These are phyloP conservation scores for Psix sp. DNA, from an alignment of 1,140 invertebrate genomes.

Conservation along the genomic window DNA sequence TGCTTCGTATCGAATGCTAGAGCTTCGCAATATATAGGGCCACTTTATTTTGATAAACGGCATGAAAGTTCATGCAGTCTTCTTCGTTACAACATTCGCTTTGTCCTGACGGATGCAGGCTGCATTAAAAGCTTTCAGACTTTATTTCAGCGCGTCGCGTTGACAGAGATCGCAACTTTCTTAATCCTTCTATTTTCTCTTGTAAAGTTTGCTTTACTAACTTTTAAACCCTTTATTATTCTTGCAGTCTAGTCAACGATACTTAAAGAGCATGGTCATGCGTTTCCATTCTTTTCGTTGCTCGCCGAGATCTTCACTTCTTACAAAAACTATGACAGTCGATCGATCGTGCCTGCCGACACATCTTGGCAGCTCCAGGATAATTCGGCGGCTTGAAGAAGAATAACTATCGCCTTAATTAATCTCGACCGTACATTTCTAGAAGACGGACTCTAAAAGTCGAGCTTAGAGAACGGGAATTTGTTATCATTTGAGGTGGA, in stretches of 20 bases:
- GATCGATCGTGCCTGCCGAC: too few species aligned
- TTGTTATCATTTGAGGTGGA: too few species aligned
- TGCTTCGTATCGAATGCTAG: too few species aligned
- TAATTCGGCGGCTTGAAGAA: too few species aligned
- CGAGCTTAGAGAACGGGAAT: too few species aligned
- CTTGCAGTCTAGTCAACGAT: constrained; percentile 41
- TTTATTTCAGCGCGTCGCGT: constrained; percentile 33
- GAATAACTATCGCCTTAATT: too few species aligned
- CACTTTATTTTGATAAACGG: constrained; percentile 29
- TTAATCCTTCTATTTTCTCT: constrained; percentile 37
- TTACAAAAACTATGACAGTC: too few species aligned
- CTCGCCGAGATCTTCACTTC: too few species aligned
- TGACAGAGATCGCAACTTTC: constrained; percentile 45
- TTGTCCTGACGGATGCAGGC: constrained; percentile 24
- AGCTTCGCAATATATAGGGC: too few species aligned
- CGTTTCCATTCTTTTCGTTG: constrained; percentile 23
- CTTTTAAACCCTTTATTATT: constrained; percentile 52
- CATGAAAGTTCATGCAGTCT: constrained; percentile 23
- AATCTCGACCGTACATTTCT: too few species aligned
- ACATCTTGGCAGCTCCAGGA: too few species aligned
- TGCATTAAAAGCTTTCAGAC: constrained; percentile 33
- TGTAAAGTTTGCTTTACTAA: constrained; percentile 38
- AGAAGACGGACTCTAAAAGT: too few species aligned
- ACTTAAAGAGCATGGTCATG: constrained; percentile 16
- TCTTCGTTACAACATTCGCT: constrained; percentile 32